Base-by-base conservation (phyloP, 2,797 vertebrate species). In the Calcarius lapponicus region DNA sequence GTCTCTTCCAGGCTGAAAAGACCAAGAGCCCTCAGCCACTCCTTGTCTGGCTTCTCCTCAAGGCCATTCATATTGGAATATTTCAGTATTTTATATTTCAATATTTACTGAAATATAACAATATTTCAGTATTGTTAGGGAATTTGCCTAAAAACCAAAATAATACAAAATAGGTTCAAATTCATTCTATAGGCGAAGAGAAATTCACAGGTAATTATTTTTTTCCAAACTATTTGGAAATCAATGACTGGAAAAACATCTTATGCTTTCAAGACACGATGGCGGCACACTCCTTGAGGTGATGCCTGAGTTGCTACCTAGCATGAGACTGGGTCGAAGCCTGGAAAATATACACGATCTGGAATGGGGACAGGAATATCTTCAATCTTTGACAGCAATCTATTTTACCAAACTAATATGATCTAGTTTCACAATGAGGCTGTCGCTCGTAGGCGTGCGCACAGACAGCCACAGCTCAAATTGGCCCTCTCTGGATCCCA, bases 1-100 rank as follows among this genome's bases (percentile, higher is more conserved):
- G 64, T 31, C 36, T 70, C 50, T 15, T 40, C 32, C 57, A 51
- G 32, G 14, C 32, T 70, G 43, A 76, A 62, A 28, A 76, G 11
- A 64, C 11, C 19, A 0, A 38, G 64, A 18, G 28, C 0, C 13
- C 28, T 50, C 64, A 70, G 2, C 19, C 0, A 0, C 28, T 69
- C 36, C 43, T 62, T 6, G 5, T 3, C n/a, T 7, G 2, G 16
- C 56, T 50, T 64, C 28, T 10, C 43, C 43, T 64, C 57, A 51
- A 24, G 28, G 19, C 20, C 24, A 9, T 45, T 13, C 8, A 7
- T 45, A 28, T 4, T n/a, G 19, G 24, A 86, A 69, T 36, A 45
- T 4, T 29, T 72, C 6, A 53, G 18, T 34, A 73, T 36, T 42
- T n/a, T n/a, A n/a, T n/a, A n/a, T n/a, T n/a, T n/a, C n/a, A n/a